Evolutionary conservation across 64 coral and sea anemone genomes (phyloP).

Genomic region (Stichodactyla helianthus): DNA sequence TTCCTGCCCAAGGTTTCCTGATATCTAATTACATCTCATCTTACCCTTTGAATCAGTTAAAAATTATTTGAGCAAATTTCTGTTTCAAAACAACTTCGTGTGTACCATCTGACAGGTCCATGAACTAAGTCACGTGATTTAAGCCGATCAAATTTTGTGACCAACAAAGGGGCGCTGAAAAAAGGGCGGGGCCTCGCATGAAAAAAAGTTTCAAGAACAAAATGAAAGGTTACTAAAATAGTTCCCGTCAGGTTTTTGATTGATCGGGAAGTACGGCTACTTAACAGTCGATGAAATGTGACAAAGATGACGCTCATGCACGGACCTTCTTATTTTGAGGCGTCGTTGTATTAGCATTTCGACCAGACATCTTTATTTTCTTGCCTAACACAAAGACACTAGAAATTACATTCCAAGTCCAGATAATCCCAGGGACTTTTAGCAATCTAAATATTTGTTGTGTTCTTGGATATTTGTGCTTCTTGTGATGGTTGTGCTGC

Average conservation of each 20-base stretch:
- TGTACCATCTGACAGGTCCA: constrained; percentile 1
- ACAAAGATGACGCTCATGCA: constrained; percentile 11
- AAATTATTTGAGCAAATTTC: constrained; percentile 1
- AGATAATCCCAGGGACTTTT: constrained; percentile 12
- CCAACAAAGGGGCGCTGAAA: neutral
- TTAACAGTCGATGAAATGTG: constrained; percentile 14
- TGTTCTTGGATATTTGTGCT: constrained; percentile 31
- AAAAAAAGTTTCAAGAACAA: constrained; percentile 13
- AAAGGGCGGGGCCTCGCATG: neutral
- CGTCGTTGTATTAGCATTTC: constrained; percentile 27
- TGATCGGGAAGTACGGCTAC: constrained; percentile 22
- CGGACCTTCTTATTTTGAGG: constrained; percentile 9
- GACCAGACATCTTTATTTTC: constrained; percentile 32
- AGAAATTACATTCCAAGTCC: constrained; percentile 32
- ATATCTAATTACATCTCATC: constrained; percentile 12
- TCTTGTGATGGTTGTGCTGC: constrained; percentile 5
- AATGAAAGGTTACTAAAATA: constrained; percentile 16
- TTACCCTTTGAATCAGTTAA: neutral
- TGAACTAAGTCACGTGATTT: neutral
- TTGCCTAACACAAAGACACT: constrained; percentile 14
- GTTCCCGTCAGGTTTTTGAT: constrained; percentile 21
- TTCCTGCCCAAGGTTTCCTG: neutral
- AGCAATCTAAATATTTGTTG: constrained; percentile 27
- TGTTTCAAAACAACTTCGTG: neutral
- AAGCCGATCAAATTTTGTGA: neutral